A percentile compares a stretch with the other conserved stretches of the same genome.
Evolutionary conservation across 2,888 invertebrate genomes (phyloP).

Genomic region (Eledone cirrhosa): DNA sequence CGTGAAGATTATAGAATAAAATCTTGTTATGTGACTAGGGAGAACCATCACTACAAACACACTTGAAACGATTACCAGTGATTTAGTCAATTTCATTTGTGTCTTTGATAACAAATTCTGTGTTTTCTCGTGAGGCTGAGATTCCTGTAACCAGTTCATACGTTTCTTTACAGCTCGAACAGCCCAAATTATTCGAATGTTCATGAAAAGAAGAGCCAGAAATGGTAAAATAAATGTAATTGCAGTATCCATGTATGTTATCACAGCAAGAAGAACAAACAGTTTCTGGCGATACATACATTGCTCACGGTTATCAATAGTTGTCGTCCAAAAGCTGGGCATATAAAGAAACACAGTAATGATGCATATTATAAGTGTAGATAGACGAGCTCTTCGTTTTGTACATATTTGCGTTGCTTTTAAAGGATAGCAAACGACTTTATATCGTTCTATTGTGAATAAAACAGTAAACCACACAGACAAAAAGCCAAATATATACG

Average conservation of each 20-base stretch:
- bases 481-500: conserved; percentile 77
- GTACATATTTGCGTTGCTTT: conserved; percentile 61
- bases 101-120: conserved; percentile 44
- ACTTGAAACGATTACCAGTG: conserved; percentile 56
- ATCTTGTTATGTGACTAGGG: conserved; percentile 56
- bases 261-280: conserved; percentile 39
- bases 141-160: conserved; percentile 35
- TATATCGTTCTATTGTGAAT: conserved; percentile 84
- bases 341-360: conserved; percentile 48
- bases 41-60: conserved; percentile 56
- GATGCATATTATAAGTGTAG: conserved; percentile 37
- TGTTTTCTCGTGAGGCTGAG: conserved; percentile 33
- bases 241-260: conserved; percentile 51
- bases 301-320: conserved; percentile 26
- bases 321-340: conserved; percentile 51
- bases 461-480: conserved; percentile 89
- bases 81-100: conserved; percentile 50
- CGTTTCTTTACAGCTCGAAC: conserved; percentile 40
- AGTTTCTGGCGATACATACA: conserved; percentile 39
- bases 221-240: conserved; percentile 52
- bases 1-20: conserved; percentile 46
- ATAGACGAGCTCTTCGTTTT: conserved; percentile 41
- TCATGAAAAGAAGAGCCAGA: conserved; percentile 46
- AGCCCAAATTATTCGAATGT: conserved; percentile 43
- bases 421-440: conserved; percentile 82